These are phyloP conservation scores for Gymnodraco acuticeps DNA, from an alignment of 2,797 vertebrate genomes.

Conservation along the genomic window DNA sequence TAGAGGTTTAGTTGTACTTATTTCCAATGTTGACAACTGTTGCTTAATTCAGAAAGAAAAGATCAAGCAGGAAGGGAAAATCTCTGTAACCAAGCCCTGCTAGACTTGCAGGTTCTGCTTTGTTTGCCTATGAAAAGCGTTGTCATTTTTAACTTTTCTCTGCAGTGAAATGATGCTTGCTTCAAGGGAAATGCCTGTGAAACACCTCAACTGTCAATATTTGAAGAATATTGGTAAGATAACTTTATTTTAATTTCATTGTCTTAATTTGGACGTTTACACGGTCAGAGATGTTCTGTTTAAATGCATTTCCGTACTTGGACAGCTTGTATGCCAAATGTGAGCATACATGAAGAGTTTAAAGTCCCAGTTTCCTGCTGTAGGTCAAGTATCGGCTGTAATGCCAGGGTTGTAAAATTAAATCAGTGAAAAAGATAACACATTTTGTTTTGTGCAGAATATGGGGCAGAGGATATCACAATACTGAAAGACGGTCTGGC, in stretches of 20 bases:
- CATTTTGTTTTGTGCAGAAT: slow-evolving; percentile 58
- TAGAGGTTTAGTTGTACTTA: background rate
- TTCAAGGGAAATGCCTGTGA: slow-evolving; percentile 70
- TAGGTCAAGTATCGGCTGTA: slow-evolving; percentile 27
- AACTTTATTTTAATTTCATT: background rate
- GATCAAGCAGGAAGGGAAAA: background rate
- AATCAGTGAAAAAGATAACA: background rate
- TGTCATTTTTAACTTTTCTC: background rate
- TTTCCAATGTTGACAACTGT: background rate
- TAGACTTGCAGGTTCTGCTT: background rate
- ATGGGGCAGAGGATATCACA: slow-evolving; percentile 90
- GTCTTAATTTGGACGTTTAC: background rate
- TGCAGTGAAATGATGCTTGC: slow-evolving; percentile 63
- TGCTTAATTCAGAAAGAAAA: background rate
- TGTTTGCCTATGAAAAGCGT: background rate
- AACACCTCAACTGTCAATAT: slow-evolving; percentile 76
- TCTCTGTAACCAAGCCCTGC: background rate
- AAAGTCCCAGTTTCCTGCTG: slow-evolving; percentile 27
- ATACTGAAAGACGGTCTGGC: slow-evolving; percentile 89
- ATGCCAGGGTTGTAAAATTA: background rate
- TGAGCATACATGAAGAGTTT: slow-evolving; percentile 7
- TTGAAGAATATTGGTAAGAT: slow-evolving; percentile 75
- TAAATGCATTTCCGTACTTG: background rate
- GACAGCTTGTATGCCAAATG: background rate
- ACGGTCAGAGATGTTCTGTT: background rate